Percentiles rank a stretch among this genome's conserved stretches.
phyloP scores from a whole-genome alignment of 2,113 vertebrate species.

The Odontophorus gujanensis region DNA sequence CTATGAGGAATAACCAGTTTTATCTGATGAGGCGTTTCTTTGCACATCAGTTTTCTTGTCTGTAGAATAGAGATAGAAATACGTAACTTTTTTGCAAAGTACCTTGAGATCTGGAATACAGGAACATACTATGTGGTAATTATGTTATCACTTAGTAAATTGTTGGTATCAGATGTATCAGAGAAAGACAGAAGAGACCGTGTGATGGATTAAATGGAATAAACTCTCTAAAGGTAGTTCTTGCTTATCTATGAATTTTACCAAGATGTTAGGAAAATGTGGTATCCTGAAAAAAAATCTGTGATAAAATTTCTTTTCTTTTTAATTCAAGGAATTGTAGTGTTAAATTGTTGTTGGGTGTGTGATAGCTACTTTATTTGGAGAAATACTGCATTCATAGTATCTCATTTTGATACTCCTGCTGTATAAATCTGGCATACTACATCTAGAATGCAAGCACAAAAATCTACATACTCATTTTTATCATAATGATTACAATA shows the following conservation, averaged over 20 bases:
- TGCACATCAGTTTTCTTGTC: background rate
- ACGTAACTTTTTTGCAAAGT: background rate
- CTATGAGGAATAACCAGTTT: background rate
- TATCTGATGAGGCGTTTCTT: background rate
- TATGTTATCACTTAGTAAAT: background rate
- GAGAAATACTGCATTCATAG: background rate
- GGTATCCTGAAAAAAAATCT: background rate
- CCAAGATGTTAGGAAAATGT: background rate
- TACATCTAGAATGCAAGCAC: background rate
- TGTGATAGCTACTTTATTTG: background rate
- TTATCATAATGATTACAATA: background rate
- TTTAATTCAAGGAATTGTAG: background rate
- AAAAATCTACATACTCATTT: background rate
- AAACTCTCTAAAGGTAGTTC: background rate
- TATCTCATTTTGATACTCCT: slow-evolving; percentile 9
- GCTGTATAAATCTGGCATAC: background rate
- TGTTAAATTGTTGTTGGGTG: background rate
- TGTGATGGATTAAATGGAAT: background rate
- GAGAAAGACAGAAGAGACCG: background rate
- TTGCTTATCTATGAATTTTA: background rate
- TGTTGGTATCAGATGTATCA: background rate
- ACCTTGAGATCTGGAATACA: background rate
- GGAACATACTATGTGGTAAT: background rate
- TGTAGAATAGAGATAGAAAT: background rate
- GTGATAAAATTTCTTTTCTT: background rate